phyloP scores from a whole-genome alignment of 2,888 invertebrate genomes.

The Lathronympha strigana region DNA sequence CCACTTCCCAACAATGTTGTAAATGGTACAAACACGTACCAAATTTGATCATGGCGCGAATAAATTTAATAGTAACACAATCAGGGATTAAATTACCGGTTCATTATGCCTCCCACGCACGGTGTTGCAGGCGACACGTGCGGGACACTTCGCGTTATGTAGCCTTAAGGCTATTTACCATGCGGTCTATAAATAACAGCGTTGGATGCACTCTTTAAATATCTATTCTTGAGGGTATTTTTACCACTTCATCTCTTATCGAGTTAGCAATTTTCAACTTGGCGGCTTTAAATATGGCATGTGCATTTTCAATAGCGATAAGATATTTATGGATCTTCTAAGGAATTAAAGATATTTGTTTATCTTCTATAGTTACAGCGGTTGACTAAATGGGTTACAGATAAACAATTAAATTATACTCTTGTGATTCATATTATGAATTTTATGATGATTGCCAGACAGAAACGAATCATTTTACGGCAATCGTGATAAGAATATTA shows the following conservation, averaged over 20 bases:
- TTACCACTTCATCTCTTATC: constrained; percentile 1
- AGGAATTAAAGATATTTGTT: too few species aligned
- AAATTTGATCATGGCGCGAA: constrained; percentile 80
- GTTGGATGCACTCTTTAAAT: constrained; percentile 13
- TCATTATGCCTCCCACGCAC: constrained; percentile 79
- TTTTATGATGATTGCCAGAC: too few species aligned
- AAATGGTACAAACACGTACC: constrained; percentile 78
- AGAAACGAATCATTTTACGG: too few species aligned
- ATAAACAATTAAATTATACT: too few species aligned
- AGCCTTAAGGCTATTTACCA: constrained; percentile 43
- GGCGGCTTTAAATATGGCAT: neutral
- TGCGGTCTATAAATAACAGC: constrained; percentile 25
- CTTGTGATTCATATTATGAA: too few species aligned
- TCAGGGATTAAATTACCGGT: constrained; percentile 82
- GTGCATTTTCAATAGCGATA: neutral
- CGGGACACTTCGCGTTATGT: constrained; percentile 73
- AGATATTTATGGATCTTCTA: neutral
- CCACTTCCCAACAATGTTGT: constrained; percentile 65
- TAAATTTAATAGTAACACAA: constrained; percentile 82
- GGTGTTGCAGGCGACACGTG: constrained; percentile 69
- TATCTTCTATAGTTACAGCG: too few species aligned
- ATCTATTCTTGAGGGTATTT: constrained; percentile 1
- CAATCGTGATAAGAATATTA: too few species aligned
- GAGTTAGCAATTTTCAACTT: neutral
- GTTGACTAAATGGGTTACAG: too few species aligned